Evolutionary conservation across 2,888 invertebrate species (phyloP), one percentile per base, ranked within the genome.

Genomic region (Drosophila algonquin): DNA sequence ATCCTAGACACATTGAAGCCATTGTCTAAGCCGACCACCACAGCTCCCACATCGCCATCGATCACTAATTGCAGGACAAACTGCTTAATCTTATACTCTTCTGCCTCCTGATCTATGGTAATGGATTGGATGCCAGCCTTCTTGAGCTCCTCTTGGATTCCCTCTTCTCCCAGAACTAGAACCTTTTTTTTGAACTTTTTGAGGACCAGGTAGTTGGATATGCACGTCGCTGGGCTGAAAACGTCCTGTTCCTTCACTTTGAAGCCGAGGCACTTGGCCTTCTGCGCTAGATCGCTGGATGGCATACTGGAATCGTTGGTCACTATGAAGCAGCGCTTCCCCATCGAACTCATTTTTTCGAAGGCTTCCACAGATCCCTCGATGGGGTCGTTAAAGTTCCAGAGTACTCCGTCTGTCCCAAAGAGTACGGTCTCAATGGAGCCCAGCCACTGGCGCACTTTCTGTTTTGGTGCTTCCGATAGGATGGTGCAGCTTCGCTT

Each of bases 351-450:
- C 0, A 78, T 5, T 9, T 48, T n/a, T 24, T 87, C 87, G 32
- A 79, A 75, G 1, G 73, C 52, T 3, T 87, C 77, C 1, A 68
- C 64, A 1, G 82, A 44, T 0, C 76, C 73, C 0, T 70, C 58
- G 5, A 85, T 57, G 6, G 79, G 40, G 0, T 73, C 35, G 8
- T 74, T 54, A 16, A 73, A 75, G 10, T 75, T 64, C 85, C 87
- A 86, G 3, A 86, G 60, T 0, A 86, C 75, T 0, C 87, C 87
- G 58, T 86, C 85, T 0, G 77, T 70, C 55, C 85, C 80, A 32
- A 63, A 81, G 12, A 86, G 60, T 1, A 82, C 24, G 6, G 75
- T 70, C 16, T 85, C 73, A n/a, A 86, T 68, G 1, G 56, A 27
- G 10, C 16, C 53, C 3, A 86, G 12, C 85, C 87, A 86, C 30